These are phyloP conservation scores for Nycticryphes semicollaris DNA, from an alignment of 2,113 vertebrate genomes.

Conservation along the genomic window DNA sequence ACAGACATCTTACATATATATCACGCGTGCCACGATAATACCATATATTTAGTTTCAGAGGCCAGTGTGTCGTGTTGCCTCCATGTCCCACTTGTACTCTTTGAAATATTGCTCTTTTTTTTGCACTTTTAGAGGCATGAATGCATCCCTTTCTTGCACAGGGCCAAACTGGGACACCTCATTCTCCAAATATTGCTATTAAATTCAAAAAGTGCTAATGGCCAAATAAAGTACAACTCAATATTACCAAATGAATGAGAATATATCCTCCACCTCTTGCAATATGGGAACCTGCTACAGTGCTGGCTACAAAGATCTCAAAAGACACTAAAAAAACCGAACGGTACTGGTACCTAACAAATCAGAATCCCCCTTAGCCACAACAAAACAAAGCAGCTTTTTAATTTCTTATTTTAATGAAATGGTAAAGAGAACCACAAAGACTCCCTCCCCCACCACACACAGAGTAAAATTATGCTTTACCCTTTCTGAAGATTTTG, in stretches of 20 bases:
- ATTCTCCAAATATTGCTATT: neutral
- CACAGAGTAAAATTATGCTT: neutral
- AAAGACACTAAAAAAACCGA: neutral
- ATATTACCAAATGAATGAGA: neutral
- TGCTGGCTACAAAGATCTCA: neutral
- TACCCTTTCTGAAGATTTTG: neutral
- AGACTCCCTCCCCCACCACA: neutral
- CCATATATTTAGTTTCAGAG: neutral
- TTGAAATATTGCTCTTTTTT: neutral
- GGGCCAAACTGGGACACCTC: neutral
- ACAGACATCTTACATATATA: neutral
- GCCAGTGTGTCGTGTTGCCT: neutral
- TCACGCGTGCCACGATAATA: neutral
- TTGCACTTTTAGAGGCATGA: neutral
- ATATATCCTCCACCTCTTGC: neutral
- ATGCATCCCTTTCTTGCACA: neutral
- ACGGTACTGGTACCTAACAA: rapidly evolving
- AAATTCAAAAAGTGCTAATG: neutral
- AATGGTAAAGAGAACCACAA: neutral
- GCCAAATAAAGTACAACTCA: neutral
- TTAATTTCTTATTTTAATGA: neutral
- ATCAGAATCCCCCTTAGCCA: neutral
- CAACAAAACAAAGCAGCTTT: neutral
- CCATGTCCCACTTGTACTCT: neutral
- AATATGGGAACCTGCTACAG: neutral